Evolutionary conservation across 2,888 invertebrate species (phyloP), one percentile per base, ranked within the genome.

Genomic region (Dorcus hopei): DNA sequence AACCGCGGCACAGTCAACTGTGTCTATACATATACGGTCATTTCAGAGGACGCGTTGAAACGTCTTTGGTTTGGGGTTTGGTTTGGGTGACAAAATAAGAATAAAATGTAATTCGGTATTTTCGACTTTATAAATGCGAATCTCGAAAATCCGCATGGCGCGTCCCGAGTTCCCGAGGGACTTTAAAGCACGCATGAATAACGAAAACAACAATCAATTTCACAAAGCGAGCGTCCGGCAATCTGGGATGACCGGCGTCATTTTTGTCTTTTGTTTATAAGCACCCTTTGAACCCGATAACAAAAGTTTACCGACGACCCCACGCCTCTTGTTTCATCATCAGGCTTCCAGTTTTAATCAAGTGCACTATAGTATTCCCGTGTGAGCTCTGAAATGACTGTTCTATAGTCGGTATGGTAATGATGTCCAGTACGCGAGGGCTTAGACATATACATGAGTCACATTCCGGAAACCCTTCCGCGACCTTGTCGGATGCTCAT

Each of bases 161-260:
- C 43, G 42, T 16, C 45, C 45, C 45, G 23, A 33, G 26, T 33
- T 62, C 64, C 62, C 59, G 19, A 58, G 68, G 68, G 68, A 69
- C 64, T 64, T 66, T 63, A 67, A 68, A 69, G 65, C 67, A 65
- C 70, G 71, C 75, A 74, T 75, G 74, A 76, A 76, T 75, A 74
- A 75, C 73, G 73, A 75, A 77, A 73, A 75, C 74, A 74, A 75
- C 76, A 77, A 77, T 77, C 74, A 76, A 73, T 75, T 75, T 68
- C 66, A 73, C 72, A 72, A 73, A 72, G 70, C 69, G 67, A 66
- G 63, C 65, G 64, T 65, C 65, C 66, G 68, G 66, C 59, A 60
- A 60, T 68, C 72, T 67, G 69, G 70, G 72, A 74, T 77, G 77
- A 74, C 75, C 77, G 71, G 68, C 71, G 71, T 70, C 72, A 72